phyloP scores from a whole-genome alignment of 2,888 invertebrate genomes.

The Bruchidius siliquastri region DNA sequence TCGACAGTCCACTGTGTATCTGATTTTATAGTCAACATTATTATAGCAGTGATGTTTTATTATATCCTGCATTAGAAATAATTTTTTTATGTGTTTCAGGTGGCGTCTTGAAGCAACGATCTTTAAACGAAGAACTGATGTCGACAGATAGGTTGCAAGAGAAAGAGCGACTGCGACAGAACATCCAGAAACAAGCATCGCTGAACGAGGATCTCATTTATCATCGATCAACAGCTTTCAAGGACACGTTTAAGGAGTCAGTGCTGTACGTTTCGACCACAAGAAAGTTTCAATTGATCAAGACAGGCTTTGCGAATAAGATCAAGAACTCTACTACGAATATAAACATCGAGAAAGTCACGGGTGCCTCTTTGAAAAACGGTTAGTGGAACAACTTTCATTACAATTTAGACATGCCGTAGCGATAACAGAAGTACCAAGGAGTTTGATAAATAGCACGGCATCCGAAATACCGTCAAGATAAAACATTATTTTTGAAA shows the following conservation, averaged over 20 bases:
- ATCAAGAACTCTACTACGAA: slow-evolving; percentile 73
- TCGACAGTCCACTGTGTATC: too few species aligned
- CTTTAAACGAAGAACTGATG: slow-evolving; percentile 85
- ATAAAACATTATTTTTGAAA: too few species aligned
- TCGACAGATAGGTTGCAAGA: slow-evolving; percentile 79
- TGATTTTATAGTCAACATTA: too few species aligned
- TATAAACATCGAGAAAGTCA: slow-evolving; percentile 72
- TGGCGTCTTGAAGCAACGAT: slow-evolving; percentile 74
- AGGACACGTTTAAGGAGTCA: slow-evolving; percentile 65
- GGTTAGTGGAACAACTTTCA: slow-evolving; percentile 13
- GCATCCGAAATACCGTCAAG: too few species aligned
- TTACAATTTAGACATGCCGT: too few species aligned
- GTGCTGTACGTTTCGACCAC: slow-evolving; percentile 69
- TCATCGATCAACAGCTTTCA: slow-evolving; percentile 58
- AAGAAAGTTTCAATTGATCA: slow-evolving; percentile 72
- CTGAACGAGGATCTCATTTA: slow-evolving; percentile 82
- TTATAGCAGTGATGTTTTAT: neutral
- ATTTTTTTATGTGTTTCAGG: slow-evolving; percentile 34
- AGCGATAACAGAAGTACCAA: too few species aligned
- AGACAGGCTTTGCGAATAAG: slow-evolving; percentile 78
- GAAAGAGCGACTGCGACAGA: slow-evolving; percentile 74
- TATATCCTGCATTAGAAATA: neutral
- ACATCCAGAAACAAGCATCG: slow-evolving; percentile 86
- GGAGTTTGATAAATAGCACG: too few species aligned
- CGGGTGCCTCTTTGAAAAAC: slow-evolving; percentile 62